Evolutionary conservation across 2,888 invertebrate genomes (phyloP).

Genomic region (Synergus gifuensis): DNA sequence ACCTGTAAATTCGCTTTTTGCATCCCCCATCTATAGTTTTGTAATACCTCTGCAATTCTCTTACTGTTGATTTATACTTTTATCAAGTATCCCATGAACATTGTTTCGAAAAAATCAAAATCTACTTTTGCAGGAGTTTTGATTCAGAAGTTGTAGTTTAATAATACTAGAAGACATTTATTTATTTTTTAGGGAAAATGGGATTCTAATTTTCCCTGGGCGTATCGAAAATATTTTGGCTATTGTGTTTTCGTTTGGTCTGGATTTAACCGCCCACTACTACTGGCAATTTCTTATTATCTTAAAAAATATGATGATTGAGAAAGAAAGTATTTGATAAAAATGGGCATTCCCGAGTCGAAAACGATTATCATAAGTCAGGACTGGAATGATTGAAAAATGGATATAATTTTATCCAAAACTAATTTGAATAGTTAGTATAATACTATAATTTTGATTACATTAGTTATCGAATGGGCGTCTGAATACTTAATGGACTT

Average conservation of each 20-base stretch:
- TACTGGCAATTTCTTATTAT: not conserved
- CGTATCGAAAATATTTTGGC: not conserved
- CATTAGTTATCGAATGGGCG: not conserved
- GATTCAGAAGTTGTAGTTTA: too few species aligned
- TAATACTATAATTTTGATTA: not conserved
- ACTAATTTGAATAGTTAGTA: too few species aligned
- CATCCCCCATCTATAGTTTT: conserved; percentile 5
- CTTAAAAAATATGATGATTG: too few species aligned
- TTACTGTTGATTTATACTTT: not conserved
- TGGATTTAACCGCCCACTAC: not conserved
- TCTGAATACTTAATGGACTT: too few species aligned
- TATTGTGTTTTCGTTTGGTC: not conserved
- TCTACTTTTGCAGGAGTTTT: too few species aligned
- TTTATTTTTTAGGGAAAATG: too few species aligned
- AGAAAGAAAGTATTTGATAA: not conserved
- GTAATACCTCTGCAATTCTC: not conserved
- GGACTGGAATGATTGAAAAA: not conserved
- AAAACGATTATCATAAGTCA: not conserved
- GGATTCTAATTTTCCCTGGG: too few species aligned
- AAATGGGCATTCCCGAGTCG: not conserved
- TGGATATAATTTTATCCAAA: not conserved
- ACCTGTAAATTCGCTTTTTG: conserved; percentile 33
- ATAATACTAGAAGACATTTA: too few species aligned
- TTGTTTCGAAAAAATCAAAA: too few species aligned
- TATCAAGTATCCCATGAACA: not conserved